phyloP scores from a whole-genome alignment of 64 coral and sea anemone species.

The Montipora foliosa region DNA sequence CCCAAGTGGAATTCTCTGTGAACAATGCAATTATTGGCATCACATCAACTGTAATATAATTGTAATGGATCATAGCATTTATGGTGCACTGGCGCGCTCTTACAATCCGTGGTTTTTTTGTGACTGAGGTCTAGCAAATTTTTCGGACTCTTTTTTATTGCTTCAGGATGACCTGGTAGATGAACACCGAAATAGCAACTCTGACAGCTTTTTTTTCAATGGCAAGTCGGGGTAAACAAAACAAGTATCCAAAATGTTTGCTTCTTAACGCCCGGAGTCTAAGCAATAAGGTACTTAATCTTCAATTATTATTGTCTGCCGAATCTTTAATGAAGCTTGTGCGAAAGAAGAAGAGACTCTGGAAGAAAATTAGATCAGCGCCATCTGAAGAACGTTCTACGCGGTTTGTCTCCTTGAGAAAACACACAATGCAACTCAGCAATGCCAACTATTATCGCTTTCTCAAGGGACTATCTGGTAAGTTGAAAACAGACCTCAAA shows the following conservation, averaged over 20 bases:
- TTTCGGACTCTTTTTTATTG: not conserved
- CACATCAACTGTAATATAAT: too few species aligned
- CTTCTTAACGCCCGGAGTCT: not conserved
- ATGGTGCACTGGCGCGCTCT: not conserved
- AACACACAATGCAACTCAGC: constrained; percentile 30
- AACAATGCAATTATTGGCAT: too few species aligned
- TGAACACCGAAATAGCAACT: not conserved
- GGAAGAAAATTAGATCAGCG: not conserved
- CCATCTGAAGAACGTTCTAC: not conserved
- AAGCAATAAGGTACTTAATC: not conserved
- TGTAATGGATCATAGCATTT: too few species aligned
- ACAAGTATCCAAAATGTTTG: not conserved
- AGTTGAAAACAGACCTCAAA: constrained; percentile 34
- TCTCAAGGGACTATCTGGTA: not conserved
- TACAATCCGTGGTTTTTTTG: not conserved
- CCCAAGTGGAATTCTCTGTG: too few species aligned
- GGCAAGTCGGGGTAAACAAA: not conserved
- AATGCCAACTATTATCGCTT: constrained; percentile 4
- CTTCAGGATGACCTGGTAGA: not conserved
- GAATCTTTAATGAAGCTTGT: not conserved
- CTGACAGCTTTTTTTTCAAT: not conserved
- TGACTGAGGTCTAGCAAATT: not conserved
- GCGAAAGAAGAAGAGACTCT: too few species aligned
- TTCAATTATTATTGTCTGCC: not conserved
- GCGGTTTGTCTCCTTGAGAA: constrained; percentile 12